Evolutionary conservation across 1,140 invertebrate genomes (phyloP).

Genomic region (Berghia stephanieae): DNA sequence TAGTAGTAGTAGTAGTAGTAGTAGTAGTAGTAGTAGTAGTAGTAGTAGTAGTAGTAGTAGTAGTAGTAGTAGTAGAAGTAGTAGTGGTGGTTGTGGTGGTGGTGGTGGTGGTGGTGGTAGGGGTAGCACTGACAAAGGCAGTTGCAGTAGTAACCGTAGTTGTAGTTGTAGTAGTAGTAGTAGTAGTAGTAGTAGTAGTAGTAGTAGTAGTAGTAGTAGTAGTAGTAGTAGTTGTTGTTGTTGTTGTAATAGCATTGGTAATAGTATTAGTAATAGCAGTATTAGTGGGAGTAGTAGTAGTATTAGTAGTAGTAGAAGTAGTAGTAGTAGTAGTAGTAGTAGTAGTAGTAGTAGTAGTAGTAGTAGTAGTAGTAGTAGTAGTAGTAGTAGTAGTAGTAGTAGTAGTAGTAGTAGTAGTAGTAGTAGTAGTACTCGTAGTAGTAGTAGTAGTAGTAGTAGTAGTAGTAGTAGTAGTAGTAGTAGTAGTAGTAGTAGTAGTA

Average conservation of each 20-base stretch:
- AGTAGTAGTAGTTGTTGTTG: neutral
- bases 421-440: too few species aligned
- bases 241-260: too few species aligned
- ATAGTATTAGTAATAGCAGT: too few species aligned
- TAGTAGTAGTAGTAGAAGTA: constrained; percentile 15
- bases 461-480: constrained; percentile 1
- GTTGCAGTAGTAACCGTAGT: neutral
- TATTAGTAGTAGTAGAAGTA: too few species aligned
- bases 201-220: neutral
- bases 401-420: constrained; percentile 2
- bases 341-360: constrained; percentile 2
- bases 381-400: constrained; percentile 1
- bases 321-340: constrained; percentile 1
- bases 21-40: constrained; percentile 17
- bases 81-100: too few species aligned
- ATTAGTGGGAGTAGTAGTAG: too few species aligned
- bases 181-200: neutral
- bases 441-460: too few species aligned
- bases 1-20: constrained; percentile 5
- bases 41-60: constrained; percentile 22
- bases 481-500: too few species aligned
- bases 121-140: neutral
- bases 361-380: too few species aligned
- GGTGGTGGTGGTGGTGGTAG: neutral
- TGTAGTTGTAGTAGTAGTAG: neutral